Evolutionary conservation across 2,113 vertebrate species (phyloP), one percentile per base, ranked within the genome.

Genomic region (Origma solitaria): DNA sequence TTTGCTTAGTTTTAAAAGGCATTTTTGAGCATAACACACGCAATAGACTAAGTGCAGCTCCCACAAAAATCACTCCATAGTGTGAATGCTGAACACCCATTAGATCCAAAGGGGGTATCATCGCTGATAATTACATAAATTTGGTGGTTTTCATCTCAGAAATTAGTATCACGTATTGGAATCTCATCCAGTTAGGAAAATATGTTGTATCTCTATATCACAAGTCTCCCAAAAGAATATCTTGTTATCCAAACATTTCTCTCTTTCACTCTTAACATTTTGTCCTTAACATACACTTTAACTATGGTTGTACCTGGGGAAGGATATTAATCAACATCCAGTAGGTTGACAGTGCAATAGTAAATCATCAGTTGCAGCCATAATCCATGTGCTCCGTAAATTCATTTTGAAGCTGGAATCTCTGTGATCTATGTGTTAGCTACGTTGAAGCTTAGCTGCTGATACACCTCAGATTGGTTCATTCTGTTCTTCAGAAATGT

Each of bases 401-500:
- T 95, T 89, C 64, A 88, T 96, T 97, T 95, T 92, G 86, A 95
- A 97, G 64, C 72, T 30, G 13, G 68, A 75, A 40, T 94, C 82
- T 94, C 85, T 62, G 37, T 92, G 95, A 97, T 96, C 91, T 97
- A 42, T 94, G 92, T 86, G 88, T 95, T 91, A 94, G 68, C 71
- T 95, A n/a, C 61, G 88, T 79, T 57, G 66, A 72, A 86, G 95
- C 88, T 92, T 96, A 75, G 75, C 86, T 85, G 84, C 82, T 96
- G 94, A 95, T 80, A 56, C 33, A 42, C 6, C 11, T 90, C 86
- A 94, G 75, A 83, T n/a, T 79, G 37, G 56, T 72, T 92, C 81
- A 86, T 84, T 94, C 76, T 91, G 83, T 86, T 96, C 50, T 70
- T 90, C 49, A 86, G 51, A 95, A 81, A 76, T 30, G 71, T 54